Evolutionary conservation across 1,140 invertebrate species (phyloP), one percentile per base, ranked within the genome.

Genomic region (Trichoplusia ni): DNA sequence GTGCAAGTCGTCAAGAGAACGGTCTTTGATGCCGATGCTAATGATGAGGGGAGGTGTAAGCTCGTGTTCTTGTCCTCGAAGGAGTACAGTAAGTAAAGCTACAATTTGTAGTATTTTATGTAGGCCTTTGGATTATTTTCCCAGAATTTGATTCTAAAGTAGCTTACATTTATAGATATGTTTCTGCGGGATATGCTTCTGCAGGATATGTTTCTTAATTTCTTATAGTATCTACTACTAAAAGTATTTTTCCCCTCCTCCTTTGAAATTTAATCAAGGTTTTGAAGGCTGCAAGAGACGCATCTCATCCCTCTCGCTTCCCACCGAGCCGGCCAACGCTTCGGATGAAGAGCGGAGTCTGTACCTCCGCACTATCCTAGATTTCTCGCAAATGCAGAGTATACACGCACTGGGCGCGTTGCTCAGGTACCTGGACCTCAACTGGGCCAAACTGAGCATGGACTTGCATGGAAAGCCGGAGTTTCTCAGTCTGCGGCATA

Each of bases 381-480:
- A 96, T 81, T 94, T 96, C 73, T 91, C 93, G 33, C 93, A 93
- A 61, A 84, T 87, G 1, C 86, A 92, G n/a, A 94, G 93, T 80
- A 91, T 96, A 0, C 92, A 95, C 79, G 93, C 95, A 1, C 79
- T 95, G 9, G 96, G 95, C n/a, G 93, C 94, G 0, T 86, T 97
- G 37, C 78, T 97, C 13, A 93, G 93, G 76, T 96, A 94, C 77
- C 67, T 97, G 42, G 95, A 97, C 66, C 94, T 93, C 49, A 93
- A 93, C 75, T 94, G 94, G 91, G 90, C 76, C 82, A 81, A 81
- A 9, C 42, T 88, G 19, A 77, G 91, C 23, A 83, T 96, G 47
- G 90, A 91, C n/a, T 68, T 94, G 4, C 92, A 93, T 69, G 86
- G 87, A 33, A 89, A 91, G 65, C 86, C 94, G 0, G 83, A 92